Base-by-base conservation (phyloP, 2,888 invertebrate species). In the Penaeus monodon region DNA sequence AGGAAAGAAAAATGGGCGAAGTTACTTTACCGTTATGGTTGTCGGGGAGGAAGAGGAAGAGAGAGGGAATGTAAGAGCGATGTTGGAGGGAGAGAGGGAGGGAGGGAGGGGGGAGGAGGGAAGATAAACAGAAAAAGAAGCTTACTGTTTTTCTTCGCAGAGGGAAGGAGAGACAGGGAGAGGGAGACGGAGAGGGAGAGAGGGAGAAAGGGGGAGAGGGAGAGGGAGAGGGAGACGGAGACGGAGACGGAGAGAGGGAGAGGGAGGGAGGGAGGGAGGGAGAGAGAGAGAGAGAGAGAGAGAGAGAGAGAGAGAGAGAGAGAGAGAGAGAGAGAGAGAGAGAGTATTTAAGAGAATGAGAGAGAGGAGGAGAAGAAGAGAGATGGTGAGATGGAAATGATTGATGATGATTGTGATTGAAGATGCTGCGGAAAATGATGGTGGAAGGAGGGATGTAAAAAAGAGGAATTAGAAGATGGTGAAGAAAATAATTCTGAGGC, bases 271-370 rank as follows among this genome's bases (percentile, higher is more conserved):
- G 22, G 49, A 14, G 68, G 10, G 68, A 68, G 24, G 2, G 22
- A 68, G 22, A 29, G 20, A 29, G 2, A 68, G 24, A 68, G 68
- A 12, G 68, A 68, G 68, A 29, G 68, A 29, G 68, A 68, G 10
- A 20, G 22, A 68, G 14, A 12, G 12, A 8, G 49, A 49, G 6
- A 7, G 7, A 7, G 6, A 7, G 6, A 6, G 6, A 6, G 1
- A 12, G 6, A n/a, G n/a, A n/a, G n/a, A n/a, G 49, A 1, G 3
- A 3, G 3, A 1, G 3, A 3, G 3, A 1, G 3, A 33, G 33
- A 38, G 2, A 38, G 33, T 6, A 38, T 2, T 38, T 1, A 38
- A 38, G 4, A 38, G 33, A 38, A 38, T 38, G 33, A 38, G 33
- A 38, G 33, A 38, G 33, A 4, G 33, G 33, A 38, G 68, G 68